Conservation (phyloP, 2,797 vertebrate genomes). For the Pipistrellus nathusii region DNA sequence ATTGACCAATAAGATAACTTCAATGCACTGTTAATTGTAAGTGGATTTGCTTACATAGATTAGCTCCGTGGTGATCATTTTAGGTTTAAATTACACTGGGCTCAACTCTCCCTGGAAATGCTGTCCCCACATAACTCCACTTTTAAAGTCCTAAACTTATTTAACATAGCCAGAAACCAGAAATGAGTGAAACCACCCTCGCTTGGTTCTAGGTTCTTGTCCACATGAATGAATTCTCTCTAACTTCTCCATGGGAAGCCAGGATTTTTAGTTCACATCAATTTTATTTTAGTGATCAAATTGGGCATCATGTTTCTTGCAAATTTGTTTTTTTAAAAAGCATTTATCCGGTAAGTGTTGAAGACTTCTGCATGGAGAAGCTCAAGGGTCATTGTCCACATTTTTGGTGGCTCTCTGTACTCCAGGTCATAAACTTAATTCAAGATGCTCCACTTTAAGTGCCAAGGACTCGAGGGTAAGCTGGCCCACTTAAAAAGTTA, state of each 20-base stretch:
- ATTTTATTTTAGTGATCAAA: conserved; percentile 54
- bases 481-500: conserved; percentile 35
- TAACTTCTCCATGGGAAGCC: conserved; percentile 31
- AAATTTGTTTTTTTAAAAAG: not conserved
- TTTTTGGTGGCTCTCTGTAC: not conserved
- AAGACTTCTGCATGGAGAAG: conserved; percentile 14
- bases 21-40: not conserved
- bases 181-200: not conserved
- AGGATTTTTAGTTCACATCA: conserved; percentile 24
- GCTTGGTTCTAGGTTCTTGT: not conserved
- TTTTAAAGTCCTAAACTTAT: conserved; percentile 43
- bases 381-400: not conserved
- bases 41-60: conserved; percentile 56
- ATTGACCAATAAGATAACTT: not conserved
- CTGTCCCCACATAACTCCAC: not conserved
- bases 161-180: not conserved
- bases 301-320: conserved; percentile 9
- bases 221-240: not conserved
- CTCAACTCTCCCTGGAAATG: conserved; percentile 19
- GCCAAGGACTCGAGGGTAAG: not conserved
- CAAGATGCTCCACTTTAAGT: not conserved
- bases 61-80: conserved; percentile 23
- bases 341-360: not conserved
- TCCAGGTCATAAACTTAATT: conserved; percentile 28
- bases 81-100: not conserved